Percentiles rank a stretch among this genome's conserved stretches.
These are phyloP conservation scores for Dicerorhinus sumatrensis DNA, from an alignment of 2,113 vertebrate genomes.

Conservation along the genomic window DNA sequence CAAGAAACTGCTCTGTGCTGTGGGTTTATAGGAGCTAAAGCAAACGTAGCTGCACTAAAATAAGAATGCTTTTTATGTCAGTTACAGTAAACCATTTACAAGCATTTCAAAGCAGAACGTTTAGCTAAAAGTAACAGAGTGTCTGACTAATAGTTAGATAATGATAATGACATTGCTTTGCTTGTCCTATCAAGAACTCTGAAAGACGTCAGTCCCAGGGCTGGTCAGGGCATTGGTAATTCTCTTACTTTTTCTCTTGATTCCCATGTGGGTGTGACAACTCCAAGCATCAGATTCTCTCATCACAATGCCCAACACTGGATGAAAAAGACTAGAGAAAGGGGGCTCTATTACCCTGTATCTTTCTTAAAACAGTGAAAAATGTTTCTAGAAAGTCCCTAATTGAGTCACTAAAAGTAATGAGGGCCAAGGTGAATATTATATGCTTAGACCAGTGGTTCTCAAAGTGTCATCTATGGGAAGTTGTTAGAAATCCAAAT, in stretches of 20 bases:
- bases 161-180: background rate
- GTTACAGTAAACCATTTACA: background rate
- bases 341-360: background rate
- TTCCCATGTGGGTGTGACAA: background rate
- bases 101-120: background rate
- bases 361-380: background rate
- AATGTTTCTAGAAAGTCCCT: background rate
- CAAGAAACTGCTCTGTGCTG: background rate
- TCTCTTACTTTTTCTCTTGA: background rate
- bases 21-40: background rate
- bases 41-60: background rate
- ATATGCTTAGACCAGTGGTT: background rate
- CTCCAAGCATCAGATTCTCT: background rate
- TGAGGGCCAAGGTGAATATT: background rate
- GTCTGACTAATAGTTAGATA: background rate
- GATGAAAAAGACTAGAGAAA: background rate
- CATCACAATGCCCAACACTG: background rate
- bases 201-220: background rate
- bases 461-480: background rate
- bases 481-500: background rate
- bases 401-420: background rate
- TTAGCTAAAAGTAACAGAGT: background rate
- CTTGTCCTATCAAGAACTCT: constrained; percentile 2
- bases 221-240: background rate
- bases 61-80: background rate